Evolutionary conservation across 2,797 vertebrate genomes (phyloP), one percentile per base, ranked within the genome.

Genomic region (Hemibagrus guttatus): DNA sequence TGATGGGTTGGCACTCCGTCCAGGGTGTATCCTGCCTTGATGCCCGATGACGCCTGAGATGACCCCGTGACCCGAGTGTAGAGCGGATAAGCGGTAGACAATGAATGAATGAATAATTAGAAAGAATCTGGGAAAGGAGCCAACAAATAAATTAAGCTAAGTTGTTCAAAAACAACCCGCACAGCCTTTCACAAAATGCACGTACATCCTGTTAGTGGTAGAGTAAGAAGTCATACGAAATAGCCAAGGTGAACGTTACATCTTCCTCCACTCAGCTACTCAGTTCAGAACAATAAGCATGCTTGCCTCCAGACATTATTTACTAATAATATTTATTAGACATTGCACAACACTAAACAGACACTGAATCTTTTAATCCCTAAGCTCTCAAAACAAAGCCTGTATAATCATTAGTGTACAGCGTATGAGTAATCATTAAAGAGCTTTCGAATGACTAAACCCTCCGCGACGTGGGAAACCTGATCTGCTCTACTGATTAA

Each of bases 381-480:
- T 0, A 46, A n/a, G 42, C 58, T 64, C 58, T 83, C 69, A 87
- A 72, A 72, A 31, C 54, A 31, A 14, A 28, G 28, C 61, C 58
- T 19, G 66, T 72, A 28, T 84, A 85, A 85, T 85, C 87, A 81
- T 75, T 84, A 84, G 42, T 46, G 28, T 63, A 13, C 28, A 5
- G 49, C 26, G 66, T 58, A 28, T 58, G 75, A 84, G 83, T 74
- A 88, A 82, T 85, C 84, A 85, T 81, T 88, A 81, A 85, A 58
- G 39, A 81, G 56, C 72, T 71, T 46, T 71, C 23, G 1, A 69
- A 31, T 46, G 42, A 23, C 56, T 80, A 80, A 87, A 61, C 52
- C 74, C 61, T 85, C 39, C 64, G 74, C 56, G 17, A 61, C 26
- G 68, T 84, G 83, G 76, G 68, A 85, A 85, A 87, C 42, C n/a